A percentile compares a stretch with the other conserved stretches of the same genome.
Conservation (phyloP, 1,140 invertebrate genomes). For the Campoletis sonorensis region DNA sequence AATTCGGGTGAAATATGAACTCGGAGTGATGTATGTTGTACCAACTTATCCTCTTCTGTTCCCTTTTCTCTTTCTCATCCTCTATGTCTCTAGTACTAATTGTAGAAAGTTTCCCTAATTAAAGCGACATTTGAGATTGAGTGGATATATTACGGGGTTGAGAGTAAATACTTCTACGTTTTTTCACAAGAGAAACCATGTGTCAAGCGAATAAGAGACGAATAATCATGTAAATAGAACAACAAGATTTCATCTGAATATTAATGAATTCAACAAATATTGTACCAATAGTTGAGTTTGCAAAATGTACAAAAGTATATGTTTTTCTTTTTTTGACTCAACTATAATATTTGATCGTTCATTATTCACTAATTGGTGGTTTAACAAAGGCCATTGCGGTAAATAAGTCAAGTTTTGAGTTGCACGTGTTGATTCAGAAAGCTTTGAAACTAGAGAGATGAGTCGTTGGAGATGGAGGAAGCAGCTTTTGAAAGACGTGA, state of each 20-base stretch:
- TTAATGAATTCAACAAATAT: not conserved
- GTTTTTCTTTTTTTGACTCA: too few species aligned
- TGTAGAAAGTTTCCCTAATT: slow-evolving; percentile 30
- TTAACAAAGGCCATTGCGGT: too few species aligned
- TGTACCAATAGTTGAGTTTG: too few species aligned
- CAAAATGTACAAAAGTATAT: too few species aligned
- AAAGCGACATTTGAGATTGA: slow-evolving; percentile 23
- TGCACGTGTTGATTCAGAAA: not conserved
- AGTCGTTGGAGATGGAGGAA: not conserved
- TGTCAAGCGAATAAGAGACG: not conserved
- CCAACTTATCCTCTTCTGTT: not conserved
- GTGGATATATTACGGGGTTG: not conserved
- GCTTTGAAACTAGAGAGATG: not conserved
- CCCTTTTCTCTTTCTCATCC: not conserved
- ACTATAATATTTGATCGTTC: too few species aligned
- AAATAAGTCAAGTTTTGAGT: too few species aligned
- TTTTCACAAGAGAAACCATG: not conserved
- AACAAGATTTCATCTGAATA: not conserved
- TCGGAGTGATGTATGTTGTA: not conserved
- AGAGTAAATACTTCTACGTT: not conserved
- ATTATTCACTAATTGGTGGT: too few species aligned
- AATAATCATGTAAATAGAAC: not conserved
- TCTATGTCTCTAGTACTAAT: not conserved
- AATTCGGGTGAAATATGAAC: not conserved
- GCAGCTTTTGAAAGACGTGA: not conserved